These are phyloP conservation scores for Andrena marginata DNA, from an alignment of 2,888 invertebrate genomes.

Conservation along the genomic window DNA sequence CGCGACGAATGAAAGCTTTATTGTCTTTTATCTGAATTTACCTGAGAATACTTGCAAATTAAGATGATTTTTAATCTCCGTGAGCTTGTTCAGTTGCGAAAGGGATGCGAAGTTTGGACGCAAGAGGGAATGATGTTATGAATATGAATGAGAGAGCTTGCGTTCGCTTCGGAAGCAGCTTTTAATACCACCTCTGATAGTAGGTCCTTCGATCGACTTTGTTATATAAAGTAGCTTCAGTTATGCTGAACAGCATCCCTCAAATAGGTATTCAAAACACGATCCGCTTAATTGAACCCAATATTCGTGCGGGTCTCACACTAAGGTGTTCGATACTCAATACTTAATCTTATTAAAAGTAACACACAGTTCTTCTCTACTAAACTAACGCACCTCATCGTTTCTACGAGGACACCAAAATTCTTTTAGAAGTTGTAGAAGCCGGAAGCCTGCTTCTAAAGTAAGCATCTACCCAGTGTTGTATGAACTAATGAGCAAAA, in stretches of 20 bases:
- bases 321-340: too few species aligned
- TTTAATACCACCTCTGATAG: slow-evolving; percentile 36
- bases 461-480: too few species aligned
- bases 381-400: too few species aligned
- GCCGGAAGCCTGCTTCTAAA: too few species aligned
- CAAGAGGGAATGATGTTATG: slow-evolving; percentile 44
- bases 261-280: not conserved
- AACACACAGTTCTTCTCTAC: too few species aligned
- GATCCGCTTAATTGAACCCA: not conserved
- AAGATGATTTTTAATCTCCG: slow-evolving; percentile 32
- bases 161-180: slow-evolving; percentile 31
- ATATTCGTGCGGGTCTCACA: too few species aligned
- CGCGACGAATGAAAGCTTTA: not conserved
- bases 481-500: too few species aligned
- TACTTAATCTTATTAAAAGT: too few species aligned
- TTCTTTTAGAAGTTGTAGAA: too few species aligned
- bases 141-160: slow-evolving; percentile 57
- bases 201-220: slow-evolving; percentile 21
- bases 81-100: not conserved
- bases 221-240: slow-evolving; percentile 18
- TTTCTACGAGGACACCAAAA: too few species aligned
- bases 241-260: slow-evolving; percentile 21
- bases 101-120: slow-evolving; percentile 20
- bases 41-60: not conserved
- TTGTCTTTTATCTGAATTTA: not conserved